phyloP scores from a whole-genome alignment of 1,140 invertebrate species.

The Thaumetopoea pityocampa region DNA sequence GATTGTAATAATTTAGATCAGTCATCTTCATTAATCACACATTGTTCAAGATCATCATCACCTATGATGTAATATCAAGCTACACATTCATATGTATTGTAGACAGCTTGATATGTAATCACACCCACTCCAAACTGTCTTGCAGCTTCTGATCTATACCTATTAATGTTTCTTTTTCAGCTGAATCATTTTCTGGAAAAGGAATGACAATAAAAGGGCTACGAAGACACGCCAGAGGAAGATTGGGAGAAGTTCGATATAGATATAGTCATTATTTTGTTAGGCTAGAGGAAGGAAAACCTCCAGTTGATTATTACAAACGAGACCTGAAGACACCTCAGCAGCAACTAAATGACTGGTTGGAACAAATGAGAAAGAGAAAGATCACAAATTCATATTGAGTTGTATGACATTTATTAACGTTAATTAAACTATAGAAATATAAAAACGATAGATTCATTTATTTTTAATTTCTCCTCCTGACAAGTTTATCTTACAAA shows the following conservation, averaged over 20 bases:
- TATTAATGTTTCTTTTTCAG: slow-evolving; percentile 79
- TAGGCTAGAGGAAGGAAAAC: slow-evolving; percentile 92
- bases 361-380: slow-evolving; percentile 81
- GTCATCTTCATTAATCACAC: no score
- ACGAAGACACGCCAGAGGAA: slow-evolving; percentile 85
- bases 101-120: no score
- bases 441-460: slow-evolving; percentile 15
- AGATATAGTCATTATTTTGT: slow-evolving; percentile 93
- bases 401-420: slow-evolving; percentile 24
- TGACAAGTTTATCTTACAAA: no score
- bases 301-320: slow-evolving; percentile 90
- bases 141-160: no score
- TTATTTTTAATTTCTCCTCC: no score
- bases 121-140: no score
- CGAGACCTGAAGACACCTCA: slow-evolving; percentile 80
- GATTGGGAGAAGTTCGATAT: slow-evolving; percentile 85
- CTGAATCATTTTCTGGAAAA: slow-evolving; percentile 90
- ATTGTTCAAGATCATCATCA: no score
- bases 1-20: no score
- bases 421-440: slow-evolving; percentile 13
- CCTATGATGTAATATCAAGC: no score
- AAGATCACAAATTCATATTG: slow-evolving; percentile 84
- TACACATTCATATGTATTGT: no score
- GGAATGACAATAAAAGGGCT: slow-evolving; percentile 87
- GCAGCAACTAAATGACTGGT: slow-evolving; percentile 84